phyloP scores from a whole-genome alignment of 64 coral and sea anemone genomes.

The Acropora tenuis region DNA sequence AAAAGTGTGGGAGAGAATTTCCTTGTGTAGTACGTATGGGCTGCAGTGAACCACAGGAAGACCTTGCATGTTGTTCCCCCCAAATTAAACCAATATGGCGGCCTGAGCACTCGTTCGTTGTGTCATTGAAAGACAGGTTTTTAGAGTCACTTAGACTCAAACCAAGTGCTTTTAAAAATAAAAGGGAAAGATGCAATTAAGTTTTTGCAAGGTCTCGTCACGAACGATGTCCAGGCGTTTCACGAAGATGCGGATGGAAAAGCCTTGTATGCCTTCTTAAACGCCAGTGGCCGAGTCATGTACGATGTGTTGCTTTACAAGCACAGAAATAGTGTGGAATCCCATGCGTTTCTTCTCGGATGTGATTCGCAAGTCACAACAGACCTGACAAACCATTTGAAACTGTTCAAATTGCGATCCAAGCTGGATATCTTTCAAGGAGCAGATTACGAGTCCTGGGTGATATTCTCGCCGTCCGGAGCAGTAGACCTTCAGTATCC shows the following conservation, averaged over 20 bases:
- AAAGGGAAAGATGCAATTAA: constrained; percentile 76
- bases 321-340: constrained; percentile 16
- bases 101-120: background rate
- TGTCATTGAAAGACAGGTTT: no score
- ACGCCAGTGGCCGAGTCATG: constrained; percentile 79
- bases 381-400: constrained; percentile 73
- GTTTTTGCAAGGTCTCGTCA: constrained; percentile 89
- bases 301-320: constrained; percentile 91
- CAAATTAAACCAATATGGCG: no score
- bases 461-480: constrained; percentile 48
- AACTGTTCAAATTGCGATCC: constrained; percentile 87
- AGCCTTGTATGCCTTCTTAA: constrained; percentile 87
- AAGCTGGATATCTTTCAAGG: constrained; percentile 81
- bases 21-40: no score
- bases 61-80: no score
- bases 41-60: no score
- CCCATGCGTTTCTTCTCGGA: constrained; percentile 74
- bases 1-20: no score
- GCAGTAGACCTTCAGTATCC: background rate
- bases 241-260: constrained; percentile 66
- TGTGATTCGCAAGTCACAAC: constrained; percentile 64
- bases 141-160: no score
- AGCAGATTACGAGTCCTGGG: constrained; percentile 61
- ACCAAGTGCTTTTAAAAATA: constrained; percentile 59
- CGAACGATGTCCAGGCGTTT: constrained; percentile 86